Evolutionary conservation across 2,113 vertebrate species (phyloP).

Genomic region (Holacanthus passer): DNA sequence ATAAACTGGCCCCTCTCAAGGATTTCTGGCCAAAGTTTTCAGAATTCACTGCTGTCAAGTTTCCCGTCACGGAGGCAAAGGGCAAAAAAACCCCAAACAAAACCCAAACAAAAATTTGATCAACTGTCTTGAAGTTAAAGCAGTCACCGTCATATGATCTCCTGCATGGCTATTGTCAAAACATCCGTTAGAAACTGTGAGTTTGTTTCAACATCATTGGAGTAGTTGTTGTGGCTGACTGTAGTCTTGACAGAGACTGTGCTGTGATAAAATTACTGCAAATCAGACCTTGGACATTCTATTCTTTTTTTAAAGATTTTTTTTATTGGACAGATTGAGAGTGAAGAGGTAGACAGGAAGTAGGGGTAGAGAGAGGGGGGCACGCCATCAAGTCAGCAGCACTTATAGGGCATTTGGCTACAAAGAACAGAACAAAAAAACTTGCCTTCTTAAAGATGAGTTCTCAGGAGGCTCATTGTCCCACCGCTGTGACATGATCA

Average conservation of each 20-base stretch:
- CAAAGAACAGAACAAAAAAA: neutral
- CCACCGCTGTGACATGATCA: conserved; percentile 97
- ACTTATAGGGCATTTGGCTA: too few species aligned
- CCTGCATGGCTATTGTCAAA: neutral
- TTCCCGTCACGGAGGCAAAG: conserved; percentile 90
- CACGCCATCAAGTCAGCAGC: too few species aligned
- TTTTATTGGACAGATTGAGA: too few species aligned
- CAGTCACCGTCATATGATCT: neutral
- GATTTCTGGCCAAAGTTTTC: conserved; percentile 97
- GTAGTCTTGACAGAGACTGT: neutral
- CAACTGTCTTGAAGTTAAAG: neutral
- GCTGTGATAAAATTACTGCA: neutral
- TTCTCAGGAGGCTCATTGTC: conserved; percentile 86
- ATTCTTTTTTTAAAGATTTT: too few species aligned
- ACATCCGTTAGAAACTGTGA: neutral
- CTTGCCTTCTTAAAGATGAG: conserved; percentile 83
- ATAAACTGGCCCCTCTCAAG: conserved; percentile 95
- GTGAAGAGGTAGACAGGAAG: too few species aligned
- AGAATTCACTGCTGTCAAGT: conserved; percentile 93
- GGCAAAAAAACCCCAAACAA: conserved; percentile 92
- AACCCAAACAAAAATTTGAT: conserved; percentile 85
- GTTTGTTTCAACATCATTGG: neutral
- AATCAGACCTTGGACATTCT: neutral
- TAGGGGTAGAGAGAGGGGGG: too few species aligned
- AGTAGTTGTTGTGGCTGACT: neutral